Conservation (phyloP, 2,797 vertebrate genomes). For the Cynopterus sphinx region DNA sequence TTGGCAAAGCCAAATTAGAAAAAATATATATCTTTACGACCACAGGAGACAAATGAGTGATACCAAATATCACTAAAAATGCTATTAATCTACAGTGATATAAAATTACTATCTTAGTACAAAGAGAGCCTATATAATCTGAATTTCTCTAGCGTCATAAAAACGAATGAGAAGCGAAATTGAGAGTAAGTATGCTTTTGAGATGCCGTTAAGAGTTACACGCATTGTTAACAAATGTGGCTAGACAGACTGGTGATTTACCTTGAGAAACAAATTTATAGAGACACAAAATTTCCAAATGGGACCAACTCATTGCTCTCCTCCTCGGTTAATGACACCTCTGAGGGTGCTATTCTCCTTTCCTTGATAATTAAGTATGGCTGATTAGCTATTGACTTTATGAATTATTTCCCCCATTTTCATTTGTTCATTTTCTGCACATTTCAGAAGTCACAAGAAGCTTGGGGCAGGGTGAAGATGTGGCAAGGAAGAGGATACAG, state of each 20-base stretch:
- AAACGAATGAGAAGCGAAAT: constrained; percentile 82
- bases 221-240: constrained; percentile 74
- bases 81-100: constrained; percentile 80
- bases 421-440: constrained; percentile 33
- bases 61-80: constrained; percentile 83
- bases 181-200: constrained; percentile 79
- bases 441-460: constrained; percentile 38
- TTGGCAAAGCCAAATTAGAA: constrained; percentile 82
- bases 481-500: not conserved
- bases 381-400: constrained; percentile 30
- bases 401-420: constrained; percentile 18
- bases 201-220: constrained; percentile 77
- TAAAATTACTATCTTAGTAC: constrained; percentile 81
- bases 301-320: constrained; percentile 23
- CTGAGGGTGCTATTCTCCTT: constrained; percentile 16
- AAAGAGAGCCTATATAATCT: constrained; percentile 83
- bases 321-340: not conserved
- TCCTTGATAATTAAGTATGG: constrained; percentile 32
- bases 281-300: constrained; percentile 56
- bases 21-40: constrained; percentile 81
- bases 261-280: constrained; percentile 66
- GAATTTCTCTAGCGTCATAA: constrained; percentile 82
- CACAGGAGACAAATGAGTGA: constrained; percentile 81
- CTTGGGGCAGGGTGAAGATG: not conserved
- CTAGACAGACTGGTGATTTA: constrained; percentile 71